Percentiles rank a stretch among this genome's conserved stretches.
phyloP scores from a whole-genome alignment of 1,140 invertebrate species.

The Calycopis cecrops region DNA sequence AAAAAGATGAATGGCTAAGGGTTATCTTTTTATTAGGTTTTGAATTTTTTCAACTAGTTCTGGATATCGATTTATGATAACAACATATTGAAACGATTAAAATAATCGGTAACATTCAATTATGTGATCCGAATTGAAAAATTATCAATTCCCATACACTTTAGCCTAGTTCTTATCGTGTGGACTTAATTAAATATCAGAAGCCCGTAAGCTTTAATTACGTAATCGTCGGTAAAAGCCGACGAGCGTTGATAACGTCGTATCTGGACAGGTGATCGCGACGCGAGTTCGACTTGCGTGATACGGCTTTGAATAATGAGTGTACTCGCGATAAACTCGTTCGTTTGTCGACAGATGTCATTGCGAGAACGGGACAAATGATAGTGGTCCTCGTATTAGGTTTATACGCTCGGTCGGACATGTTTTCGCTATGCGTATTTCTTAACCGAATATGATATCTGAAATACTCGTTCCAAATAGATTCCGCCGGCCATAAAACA shows the following conservation, averaged over 20 bases:
- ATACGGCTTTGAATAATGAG: constrained; percentile 50
- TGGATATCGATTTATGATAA: too few species aligned
- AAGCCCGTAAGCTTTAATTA: constrained; percentile 28
- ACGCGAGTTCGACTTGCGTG: constrained; percentile 35
- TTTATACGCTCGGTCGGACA: constrained; percentile 33
- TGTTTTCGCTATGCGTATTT: constrained; percentile 32
- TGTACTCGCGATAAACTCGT: constrained; percentile 51
- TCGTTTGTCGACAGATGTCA: constrained; percentile 51
- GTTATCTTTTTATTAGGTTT: too few species aligned
- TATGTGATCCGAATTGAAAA: too few species aligned
- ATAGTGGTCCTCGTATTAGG: constrained; percentile 42
- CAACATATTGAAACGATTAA: too few species aligned
- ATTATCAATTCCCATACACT: constrained; percentile 19
- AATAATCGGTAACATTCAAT: too few species aligned
- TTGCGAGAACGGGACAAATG: constrained; percentile 48
- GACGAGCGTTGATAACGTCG: constrained; percentile 14
- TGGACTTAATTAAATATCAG: constrained; percentile 31
- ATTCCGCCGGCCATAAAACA: constrained; percentile 13
- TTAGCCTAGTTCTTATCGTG: constrained; percentile 18
- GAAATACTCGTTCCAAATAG: constrained; percentile 26
- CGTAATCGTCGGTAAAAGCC: constrained; percentile 20
- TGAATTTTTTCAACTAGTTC: too few species aligned
- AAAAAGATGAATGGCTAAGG: neutral
- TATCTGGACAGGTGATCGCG: constrained; percentile 27
- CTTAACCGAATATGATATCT: constrained; percentile 28